Evolutionary conservation across 1,140 invertebrate species (phyloP), one percentile per base, ranked within the genome.

Genomic region (Pteromalus puparum): DNA sequence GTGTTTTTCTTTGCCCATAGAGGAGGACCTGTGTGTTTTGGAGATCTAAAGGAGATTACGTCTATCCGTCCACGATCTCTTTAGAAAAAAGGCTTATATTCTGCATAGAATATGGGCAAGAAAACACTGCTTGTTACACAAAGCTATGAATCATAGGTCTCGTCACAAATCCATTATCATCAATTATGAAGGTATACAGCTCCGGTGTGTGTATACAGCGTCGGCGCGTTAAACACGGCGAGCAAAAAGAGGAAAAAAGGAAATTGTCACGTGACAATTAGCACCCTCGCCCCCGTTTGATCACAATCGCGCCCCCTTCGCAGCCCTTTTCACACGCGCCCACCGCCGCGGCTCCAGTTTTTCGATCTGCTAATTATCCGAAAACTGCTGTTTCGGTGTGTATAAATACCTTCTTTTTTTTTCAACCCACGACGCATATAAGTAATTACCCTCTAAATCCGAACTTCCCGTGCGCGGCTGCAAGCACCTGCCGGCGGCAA

Each of bases 221-320:
- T 68, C 24, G 10, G 10, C 38, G 10, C 38, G 24, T 21, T 46
- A n/a, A 48, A 76, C 42, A 48, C 3, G 30, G 15, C 9, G 3
- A 76, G 42, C 1, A n/a, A 74, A 24, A 81, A 21, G 5, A 21
- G 30, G 12, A 28, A 81, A 81, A 70, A 53, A 72, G 65, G 15
- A 72, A 48, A 73, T 18, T 81, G 68, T 81, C 79, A 67, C 24
- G 79, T 26, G 79, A 81, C 67, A 81, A 81, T 81, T 72, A 81
- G 67, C 68, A 68, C 77, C 34, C 65, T 24, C 15, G 12, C 18
- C n/a, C n/a, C 26, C 26, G 76, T 15, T 78, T 68, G 77, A 79
- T 79, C 61, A 46, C 24, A 79, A 79, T 68, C 61, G 26, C 18
- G n/a, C 15, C 77, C 30, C 77, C 12, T 21, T 42, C 2, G 13